Base-by-base conservation (phyloP, 2,888 invertebrate genomes). In the Microplitis manilae region DNA sequence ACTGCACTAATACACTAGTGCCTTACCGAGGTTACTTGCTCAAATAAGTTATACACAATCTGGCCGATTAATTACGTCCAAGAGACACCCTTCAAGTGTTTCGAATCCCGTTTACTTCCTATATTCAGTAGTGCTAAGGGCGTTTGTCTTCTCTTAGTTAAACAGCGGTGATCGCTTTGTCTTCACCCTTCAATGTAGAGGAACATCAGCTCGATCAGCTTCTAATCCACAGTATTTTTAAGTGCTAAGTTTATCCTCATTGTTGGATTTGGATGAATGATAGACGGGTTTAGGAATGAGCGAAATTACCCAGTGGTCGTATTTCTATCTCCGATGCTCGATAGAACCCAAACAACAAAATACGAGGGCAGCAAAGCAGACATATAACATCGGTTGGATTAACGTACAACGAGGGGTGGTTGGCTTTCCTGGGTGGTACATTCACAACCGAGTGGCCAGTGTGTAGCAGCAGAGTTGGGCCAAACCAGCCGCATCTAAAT, bases 401-500 rank as follows among this genome's bases (percentile, higher is more conserved):
- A 73, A 73, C 41, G 73, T 73, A 73, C 65, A 61, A 8, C 13
- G 50, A 60, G 68, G 73, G 50, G 13, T 50, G 50, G 50, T 50
- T 62, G 60, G 78, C 71, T 70, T 76, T 50, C 76, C 61, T 74
- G 73, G 73, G 65, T 70, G 69, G 73, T 30, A 74, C 50, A 73
- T 79, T 73, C 69, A 65, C 71, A 74, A 72, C 75, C 17, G 77
- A 80, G 69, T 80, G 73, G 73, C 71, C 69, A 70, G 74, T 67
- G 71, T 50, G 50, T 8, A 50, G 13, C 50, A 50, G 13, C 50
- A 50, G 68, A 50, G 72, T 68, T 78, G 83, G 78, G 81, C 80
- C 78, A 81, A 83, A 82, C 80, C 80, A 81, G 83, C 81, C 82
- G 82, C 81, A 81, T 82, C 82, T 79, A 77, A 80, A 80, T 79